Evolutionary conservation across 2,113 vertebrate genomes (phyloP).

Genomic region (Oryzias woworae): DNA sequence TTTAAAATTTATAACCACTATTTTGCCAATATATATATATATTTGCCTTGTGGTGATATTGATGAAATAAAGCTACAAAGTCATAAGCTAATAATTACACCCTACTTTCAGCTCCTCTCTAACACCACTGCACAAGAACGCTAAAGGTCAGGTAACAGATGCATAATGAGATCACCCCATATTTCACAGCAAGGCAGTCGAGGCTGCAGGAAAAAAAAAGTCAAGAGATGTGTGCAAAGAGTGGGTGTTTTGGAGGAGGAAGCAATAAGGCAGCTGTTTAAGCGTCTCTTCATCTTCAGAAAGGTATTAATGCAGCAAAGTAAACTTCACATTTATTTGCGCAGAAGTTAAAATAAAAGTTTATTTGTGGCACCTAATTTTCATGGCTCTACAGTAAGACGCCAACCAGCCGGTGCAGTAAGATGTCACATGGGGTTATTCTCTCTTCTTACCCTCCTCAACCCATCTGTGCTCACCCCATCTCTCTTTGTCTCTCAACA

Average conservation of each 20-base stretch:
- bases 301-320: constrained; percentile 9
- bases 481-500: background rate
- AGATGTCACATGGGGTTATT: constrained; percentile 31
- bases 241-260: constrained; percentile 15
- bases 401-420: no score
- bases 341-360: constrained; percentile 3
- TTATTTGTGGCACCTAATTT: background rate
- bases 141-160: constrained; percentile 65
- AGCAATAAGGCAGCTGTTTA: constrained; percentile 36
- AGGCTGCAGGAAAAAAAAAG: constrained; percentile 47
- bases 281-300: constrained; percentile 29
- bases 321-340: constrained; percentile 1
- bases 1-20: background rate
- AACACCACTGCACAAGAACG: constrained; percentile 45
- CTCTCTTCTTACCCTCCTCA: constrained; percentile 1
- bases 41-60: constrained; percentile 33
- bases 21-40: constrained; percentile 38
- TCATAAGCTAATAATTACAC: constrained; percentile 39
- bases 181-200: constrained; percentile 46
- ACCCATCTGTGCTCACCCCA: background rate
- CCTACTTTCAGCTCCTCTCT: constrained; percentile 26
- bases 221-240: constrained; percentile 7
- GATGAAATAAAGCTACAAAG: constrained; percentile 46
- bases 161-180: constrained; percentile 55
- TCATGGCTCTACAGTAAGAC: background rate